A percentile compares a stretch with the other conserved stretches of the same genome.
Conservation (phyloP, 1,140 invertebrate species). For the Zaprionus camerounensis region DNA sequence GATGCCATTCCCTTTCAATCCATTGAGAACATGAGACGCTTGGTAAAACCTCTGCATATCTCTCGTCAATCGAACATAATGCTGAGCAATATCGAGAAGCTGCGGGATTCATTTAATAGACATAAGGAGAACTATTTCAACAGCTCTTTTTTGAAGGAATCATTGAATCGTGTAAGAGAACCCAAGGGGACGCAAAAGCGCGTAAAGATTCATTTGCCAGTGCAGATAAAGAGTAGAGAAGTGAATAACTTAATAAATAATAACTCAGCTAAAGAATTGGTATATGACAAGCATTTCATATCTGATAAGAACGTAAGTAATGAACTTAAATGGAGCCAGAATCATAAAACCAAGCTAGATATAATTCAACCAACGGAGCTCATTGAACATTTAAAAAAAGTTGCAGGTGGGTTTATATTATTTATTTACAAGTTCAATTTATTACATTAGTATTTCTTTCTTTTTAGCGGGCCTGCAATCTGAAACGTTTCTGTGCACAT, state of each 20-base stretch:
- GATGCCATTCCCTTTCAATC: constrained; percentile 6
- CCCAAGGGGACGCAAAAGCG: neutral
- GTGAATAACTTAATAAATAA: neutral
- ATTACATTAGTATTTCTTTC: neutral
- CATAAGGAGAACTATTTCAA: neutral
- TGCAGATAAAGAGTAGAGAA: neutral
- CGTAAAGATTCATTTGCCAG: constrained; percentile 3
- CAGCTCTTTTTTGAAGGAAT: constrained; percentile 2
- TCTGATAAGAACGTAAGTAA: constrained; percentile 45
- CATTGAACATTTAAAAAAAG: constrained; percentile 54
- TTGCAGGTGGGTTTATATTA: constrained; percentile 22
- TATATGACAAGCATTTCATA: constrained; percentile 42
- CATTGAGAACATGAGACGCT: constrained; percentile 22
- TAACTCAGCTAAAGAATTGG: neutral
- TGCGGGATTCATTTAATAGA: neutral
- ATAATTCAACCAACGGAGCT: constrained; percentile 26
- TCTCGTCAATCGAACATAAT: neutral
- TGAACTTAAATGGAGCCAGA: constrained; percentile 26
- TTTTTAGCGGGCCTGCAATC: constrained; percentile 85
- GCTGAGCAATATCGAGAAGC: neutral
- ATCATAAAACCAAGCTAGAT: constrained; percentile 23
- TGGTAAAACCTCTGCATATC: constrained; percentile 7
- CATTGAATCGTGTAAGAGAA: constrained; percentile 39
- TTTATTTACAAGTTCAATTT: neutral
- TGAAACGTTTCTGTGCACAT: constrained; percentile 73